Evolutionary conservation across 2,113 vertebrate species (phyloP).

Genomic region (Eolophus roseicapilla): DNA sequence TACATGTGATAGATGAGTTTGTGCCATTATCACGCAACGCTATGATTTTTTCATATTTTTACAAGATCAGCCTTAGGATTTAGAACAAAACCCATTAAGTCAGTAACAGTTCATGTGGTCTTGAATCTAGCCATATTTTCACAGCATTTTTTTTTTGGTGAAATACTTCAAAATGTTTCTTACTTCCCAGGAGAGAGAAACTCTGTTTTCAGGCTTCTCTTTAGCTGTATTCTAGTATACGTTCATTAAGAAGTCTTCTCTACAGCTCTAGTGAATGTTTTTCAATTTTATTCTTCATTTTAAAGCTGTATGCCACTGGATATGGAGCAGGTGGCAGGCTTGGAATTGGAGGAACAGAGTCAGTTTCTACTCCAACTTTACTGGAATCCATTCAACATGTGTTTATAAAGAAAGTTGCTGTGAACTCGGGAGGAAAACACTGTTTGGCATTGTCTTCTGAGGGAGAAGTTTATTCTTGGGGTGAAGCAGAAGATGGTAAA

Average conservation of each 20-base stretch:
- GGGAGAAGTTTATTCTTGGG: constrained; percentile 98
- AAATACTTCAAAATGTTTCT: neutral
- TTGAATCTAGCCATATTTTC: neutral
- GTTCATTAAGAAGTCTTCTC: neutral
- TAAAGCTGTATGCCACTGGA: constrained; percentile 94
- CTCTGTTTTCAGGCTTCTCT: neutral
- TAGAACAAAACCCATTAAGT: neutral
- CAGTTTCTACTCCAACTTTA: constrained; percentile 93
- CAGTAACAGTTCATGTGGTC: neutral
- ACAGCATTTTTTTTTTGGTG: neutral
- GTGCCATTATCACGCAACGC: neutral
- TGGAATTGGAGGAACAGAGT: constrained; percentile 96
- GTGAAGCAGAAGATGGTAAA: constrained; percentile 97
- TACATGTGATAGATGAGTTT: neutral
- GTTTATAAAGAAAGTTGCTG: constrained; percentile 96
- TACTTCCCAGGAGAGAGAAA: neutral
- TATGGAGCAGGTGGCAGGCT: constrained; percentile 96
- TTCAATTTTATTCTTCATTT: neutral
- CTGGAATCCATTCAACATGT: constrained; percentile 98
- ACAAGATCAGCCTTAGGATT: neutral
- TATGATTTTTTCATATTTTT: neutral
- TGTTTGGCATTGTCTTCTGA: constrained; percentile 95
- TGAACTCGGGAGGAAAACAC: constrained; percentile 98
- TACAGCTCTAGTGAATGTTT: neutral
- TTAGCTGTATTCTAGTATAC: neutral